Evolutionary conservation across 2,888 invertebrate species (phyloP), one percentile per base, ranked within the genome.

Genomic region (Tachina lurida): DNA sequence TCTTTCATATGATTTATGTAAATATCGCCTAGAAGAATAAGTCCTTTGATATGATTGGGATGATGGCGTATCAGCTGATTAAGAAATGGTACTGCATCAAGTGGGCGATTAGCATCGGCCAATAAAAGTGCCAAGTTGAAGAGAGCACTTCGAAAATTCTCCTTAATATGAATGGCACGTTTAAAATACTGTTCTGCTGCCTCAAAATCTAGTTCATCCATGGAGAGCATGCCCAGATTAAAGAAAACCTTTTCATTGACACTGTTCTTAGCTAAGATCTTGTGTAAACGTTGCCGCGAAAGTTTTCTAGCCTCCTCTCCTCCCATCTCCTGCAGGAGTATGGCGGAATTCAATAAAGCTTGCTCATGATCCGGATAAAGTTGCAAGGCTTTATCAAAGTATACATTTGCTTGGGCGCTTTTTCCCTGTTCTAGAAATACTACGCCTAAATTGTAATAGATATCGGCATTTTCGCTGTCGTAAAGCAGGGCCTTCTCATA

Each of bases 1-100:
- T 99, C 98, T 91, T 98, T 98, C 90, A 98, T 96, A 88, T 97
- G 96, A 93, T 98, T 99, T 87, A 99, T 98, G 93, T 98, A 98
- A 90, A 99, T 98, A 92, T 99, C 98, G 13, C 98, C 98, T 15
- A 98, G 94, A 47, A 99, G 94, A 88, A 99, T 98, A 86, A 98
- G 94, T 52, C 98, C 98, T 93, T 99, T 99, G 13, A 97, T 96
- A 92, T 99, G 98, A 92, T 98, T 97, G 0, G 98, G 97, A 93
- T 98, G 97, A 90, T 97, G 96, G 88, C 97, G 95, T 82, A 98
- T 97, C 15, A 99, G 94, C 91, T 98, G 98, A 91, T 97, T 97
- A 17, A 99, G 93, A 92, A 97, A 98, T 0, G 98, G 98, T 10
- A 98, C 97, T 0, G 98, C 98, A 91, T 98, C 98, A 31, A 98